A percentile compares a stretch with the other conserved stretches of the same genome.
Conservation (phyloP, 2,797 vertebrate species). For the Borostomias antarcticus region DNA sequence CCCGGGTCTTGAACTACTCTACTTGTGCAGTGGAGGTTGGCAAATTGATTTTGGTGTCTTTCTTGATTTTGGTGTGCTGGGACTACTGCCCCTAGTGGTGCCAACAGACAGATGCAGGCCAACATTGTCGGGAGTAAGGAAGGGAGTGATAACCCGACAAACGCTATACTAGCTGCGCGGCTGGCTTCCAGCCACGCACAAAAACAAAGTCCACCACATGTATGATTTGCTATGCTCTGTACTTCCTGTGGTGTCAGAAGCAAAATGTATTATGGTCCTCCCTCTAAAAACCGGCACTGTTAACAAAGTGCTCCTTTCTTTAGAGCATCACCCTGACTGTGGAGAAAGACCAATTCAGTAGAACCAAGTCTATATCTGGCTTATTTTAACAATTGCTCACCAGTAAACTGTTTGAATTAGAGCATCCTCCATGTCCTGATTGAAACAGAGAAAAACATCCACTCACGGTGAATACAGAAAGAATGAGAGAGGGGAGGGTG, state of each 20-base stretch:
- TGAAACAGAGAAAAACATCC: conserved; percentile 29
- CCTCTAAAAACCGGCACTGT: conserved; percentile 22
- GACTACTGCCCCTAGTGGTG: too few relatives aligned
- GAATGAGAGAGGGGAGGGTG: conserved; percentile 43
- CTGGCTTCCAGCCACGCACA: too few relatives aligned
- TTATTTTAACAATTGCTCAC: conserved; percentile 25
- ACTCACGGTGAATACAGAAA: conserved; percentile 35
- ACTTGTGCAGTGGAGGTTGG: too few relatives aligned
- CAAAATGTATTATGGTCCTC: conserved; percentile 30
- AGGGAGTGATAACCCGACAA: too few relatives aligned
- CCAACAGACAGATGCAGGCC: too few relatives aligned
- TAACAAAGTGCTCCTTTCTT: conserved; percentile 14
- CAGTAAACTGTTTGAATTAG: conserved; percentile 44
- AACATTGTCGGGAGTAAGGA: too few relatives aligned
- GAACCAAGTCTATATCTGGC: conserved; percentile 41
- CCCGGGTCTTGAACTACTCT: too few relatives aligned
- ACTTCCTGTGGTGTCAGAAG: conserved; percentile 7
- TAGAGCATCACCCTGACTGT: conserved; percentile 27
- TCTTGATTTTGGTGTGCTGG: too few relatives aligned
- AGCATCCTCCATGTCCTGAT: conserved; percentile 37
- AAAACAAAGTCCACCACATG: neutral
- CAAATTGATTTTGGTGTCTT: too few relatives aligned
- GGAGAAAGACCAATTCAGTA: conserved; percentile 37
- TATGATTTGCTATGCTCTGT: conserved; percentile 11
- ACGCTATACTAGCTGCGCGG: too few relatives aligned